Evolutionary conservation across 1,140 invertebrate species (phyloP), one percentile per base, ranked within the genome.

Genomic region (Anadara kagoshimensis): DNA sequence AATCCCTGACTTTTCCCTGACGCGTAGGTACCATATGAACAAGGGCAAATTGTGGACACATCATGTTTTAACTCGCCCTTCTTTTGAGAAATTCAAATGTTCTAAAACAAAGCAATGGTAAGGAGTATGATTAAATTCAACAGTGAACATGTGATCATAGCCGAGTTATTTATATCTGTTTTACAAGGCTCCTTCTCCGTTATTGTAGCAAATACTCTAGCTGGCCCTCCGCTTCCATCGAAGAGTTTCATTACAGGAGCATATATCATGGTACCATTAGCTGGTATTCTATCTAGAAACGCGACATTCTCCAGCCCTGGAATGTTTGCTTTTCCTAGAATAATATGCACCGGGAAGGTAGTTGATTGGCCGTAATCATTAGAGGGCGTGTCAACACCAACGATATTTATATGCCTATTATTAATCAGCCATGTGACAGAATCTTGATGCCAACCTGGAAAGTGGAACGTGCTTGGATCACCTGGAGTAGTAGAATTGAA

Each of bases 321-420:
- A 24, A 81, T 71, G 57, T 80, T 78, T 26, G 75, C 49, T 11
- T 66, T 49, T 3, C 70, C 76, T 0, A 83, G 62, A 16, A 79
- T 12, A 14, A 78, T 44, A 67, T 85, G 81, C 18, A 78, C 73
- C 12, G 78, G 78, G 63, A 75, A 85, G 24, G 69, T 76, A 12
- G 54, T 81, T 29, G 79, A 73, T 74, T 81, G 73, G 51, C 82
- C 78, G 62, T 80, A 80, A 75, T 84, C 83, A 26, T 62, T 70
- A 64, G 77, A 81, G 26, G 83, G 76, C 58, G 82, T 72, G 74
- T 83, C 76, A 1, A 76, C 73, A 10, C 80, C 82, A 8, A 80
- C 29, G 1, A 77, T 64, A 57, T 78, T 61, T 22, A 82, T 53
- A 1, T 75, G 41, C n/a, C 85, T 73, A 24, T 83, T 65, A 8